Evolutionary conservation across 2,888 invertebrate species (phyloP), one percentile per base, ranked within the genome.

Genomic region (Seira musarum): DNA sequence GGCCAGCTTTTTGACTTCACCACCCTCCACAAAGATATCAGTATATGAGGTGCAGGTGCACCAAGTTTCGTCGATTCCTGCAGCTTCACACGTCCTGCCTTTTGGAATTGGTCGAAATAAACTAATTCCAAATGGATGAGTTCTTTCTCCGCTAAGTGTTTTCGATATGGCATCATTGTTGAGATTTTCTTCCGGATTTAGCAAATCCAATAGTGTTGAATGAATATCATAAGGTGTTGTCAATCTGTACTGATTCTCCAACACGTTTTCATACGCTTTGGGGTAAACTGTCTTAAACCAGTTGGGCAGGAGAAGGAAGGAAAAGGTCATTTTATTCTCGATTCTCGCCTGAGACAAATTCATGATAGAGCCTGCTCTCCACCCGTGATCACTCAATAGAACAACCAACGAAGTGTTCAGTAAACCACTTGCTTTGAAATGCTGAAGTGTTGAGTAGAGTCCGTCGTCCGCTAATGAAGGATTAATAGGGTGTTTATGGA

Each of bases 311-410:
- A 78, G 30, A 10, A 81, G 67, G 25, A 76, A 81, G 13, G 81
- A 68, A 22, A 81, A 73, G 8, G 81, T 65, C 30, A 80, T 60
- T 22, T 68, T 63, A 19, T 84, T 85, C 60, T 86, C 86, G 15
- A 83, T 25, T 77, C 80, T 80, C 0, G 89, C 90, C n/a, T 89
- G 87, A 77, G 87, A 88, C 0, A 89, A 88, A 46, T 87, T 84
- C 70, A 89, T 85, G 24, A 89, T 88, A 57, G 84, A 83, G 6
- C 89, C 90, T 69, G 88, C 89, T 30, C 90, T 85, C 85, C 89
- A 88, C 1, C 90, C 90, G 78, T 90, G 90, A 80, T 90, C 90
- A 83, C 89, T 89, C 80, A 88, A 66, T 35, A 88, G 81, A 19
- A 88, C 72, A 1, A 88, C 63, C 5, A 87, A 72, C 17, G 87